Conservation (phyloP, 2,888 invertebrate genomes). For the Spisula subtruncata region DNA sequence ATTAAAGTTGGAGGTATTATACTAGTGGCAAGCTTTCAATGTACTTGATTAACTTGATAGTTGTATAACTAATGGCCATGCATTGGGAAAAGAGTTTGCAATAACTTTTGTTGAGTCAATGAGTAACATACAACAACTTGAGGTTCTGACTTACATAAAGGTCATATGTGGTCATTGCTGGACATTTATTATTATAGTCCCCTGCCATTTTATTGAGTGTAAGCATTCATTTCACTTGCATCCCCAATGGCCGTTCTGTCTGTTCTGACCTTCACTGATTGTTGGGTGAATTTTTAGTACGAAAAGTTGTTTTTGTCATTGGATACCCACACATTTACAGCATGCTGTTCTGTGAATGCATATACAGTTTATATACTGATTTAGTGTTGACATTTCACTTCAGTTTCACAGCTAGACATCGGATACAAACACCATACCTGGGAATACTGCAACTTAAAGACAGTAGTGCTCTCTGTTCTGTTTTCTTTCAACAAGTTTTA, state of each 20-base stretch:
- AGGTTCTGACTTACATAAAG: no score
- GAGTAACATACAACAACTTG: no score
- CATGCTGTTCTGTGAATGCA: slow-evolving; percentile 46
- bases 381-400: slow-evolving; percentile 47
- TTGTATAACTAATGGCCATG: no score
- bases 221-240: no score
- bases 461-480: background rate
- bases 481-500: background rate
- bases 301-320: slow-evolving; percentile 12
- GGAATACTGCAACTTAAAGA: background rate
- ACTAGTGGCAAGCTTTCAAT: no score
- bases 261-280: background rate
- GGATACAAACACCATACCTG: background rate
- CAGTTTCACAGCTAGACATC: slow-evolving; percentile 32
- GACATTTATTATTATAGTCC: no score
- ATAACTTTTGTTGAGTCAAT: no score
- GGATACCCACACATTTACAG: slow-evolving; percentile 28
- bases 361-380: background rate
- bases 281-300: background rate
- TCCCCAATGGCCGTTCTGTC: background rate
- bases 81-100: no score
- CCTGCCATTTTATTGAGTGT: no score
- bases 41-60: no score
- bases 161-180: no score
- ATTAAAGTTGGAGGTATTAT: no score